Base-by-base conservation (phyloP, 2,797 vertebrate genomes). In the Picus viridis region DNA sequence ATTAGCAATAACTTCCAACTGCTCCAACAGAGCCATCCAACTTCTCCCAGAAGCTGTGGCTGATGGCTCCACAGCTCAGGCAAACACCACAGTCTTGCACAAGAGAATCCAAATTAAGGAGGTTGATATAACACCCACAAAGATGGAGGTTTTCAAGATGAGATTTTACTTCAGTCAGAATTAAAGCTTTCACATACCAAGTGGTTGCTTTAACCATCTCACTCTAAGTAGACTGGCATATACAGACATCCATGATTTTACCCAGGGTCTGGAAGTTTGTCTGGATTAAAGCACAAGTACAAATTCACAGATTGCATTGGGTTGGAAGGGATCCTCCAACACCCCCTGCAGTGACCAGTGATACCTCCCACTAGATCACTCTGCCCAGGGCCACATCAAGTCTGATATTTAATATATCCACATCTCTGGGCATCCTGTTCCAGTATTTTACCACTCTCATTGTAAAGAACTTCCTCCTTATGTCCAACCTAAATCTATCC, bases 81-180 rank as follows among this genome's bases (percentile, higher is more conserved):
- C 32, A 71, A 67, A 47, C 29, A 14, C 6, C 4, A 0, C 0
- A 0, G 43, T 29, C 26, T 58, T 73, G 30, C 27, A 24, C 22
- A 43, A 43, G 69, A 47, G 34, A 10, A 29, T 47, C 56, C 0
- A 1, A 4, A 1, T 22, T 12, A 24, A 14, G n/a, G 43, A 75
- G 23, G 9, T 2, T 49, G 56, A 13, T 7, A 36, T 30, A 63
- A 56, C 49, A 58, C 4, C 10, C 29, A 32, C 1, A 43, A 30
- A 24, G 19, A 30, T 2, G 2, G 24, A 24, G 19, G 8, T 57
- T 64, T 63, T 56, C 51, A 62, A 85, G 34, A 43, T 0, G 3
- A 73, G 59, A 32, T 34, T 92, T 83, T 29, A 30, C 30, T 32
- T 41, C 6, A 57, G 24, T 9, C 24, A 57, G 63, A 65, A 56